A percentile compares a stretch with the other conserved stretches of the same genome.
phyloP scores from a whole-genome alignment of 2,888 invertebrate genomes.

The Luperina nickerlii region DNA sequence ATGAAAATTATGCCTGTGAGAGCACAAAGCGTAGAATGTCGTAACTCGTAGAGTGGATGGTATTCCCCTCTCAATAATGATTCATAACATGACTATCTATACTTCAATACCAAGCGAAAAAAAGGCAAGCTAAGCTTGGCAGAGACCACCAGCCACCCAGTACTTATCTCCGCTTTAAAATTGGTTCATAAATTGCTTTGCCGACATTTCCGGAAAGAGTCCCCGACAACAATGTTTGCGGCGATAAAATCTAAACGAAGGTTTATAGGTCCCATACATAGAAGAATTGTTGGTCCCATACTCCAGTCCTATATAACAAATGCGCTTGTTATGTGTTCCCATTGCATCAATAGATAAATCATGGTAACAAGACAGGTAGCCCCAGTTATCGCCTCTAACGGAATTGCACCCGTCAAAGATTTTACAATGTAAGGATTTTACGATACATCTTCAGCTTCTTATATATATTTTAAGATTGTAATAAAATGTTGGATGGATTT shows the following conservation, averaged over 20 bases:
- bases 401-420: conserved; percentile 45
- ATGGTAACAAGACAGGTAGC: conserved; percentile 49
- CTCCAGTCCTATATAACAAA: conserved; percentile 29
- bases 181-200: conserved; percentile 46
- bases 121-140: neutral
- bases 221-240: conserved; percentile 29
- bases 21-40: neutral
- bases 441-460: conserved; percentile 25
- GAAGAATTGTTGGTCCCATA: conserved; percentile 26
- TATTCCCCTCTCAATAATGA: neutral
- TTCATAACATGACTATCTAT: neutral
- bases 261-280: conserved; percentile 32
- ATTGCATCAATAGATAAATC: conserved; percentile 53
- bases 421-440: conserved; percentile 51
- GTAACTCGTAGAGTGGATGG: neutral
- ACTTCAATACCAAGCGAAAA: neutral
- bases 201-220: conserved; percentile 23
- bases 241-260: conserved; percentile 42
- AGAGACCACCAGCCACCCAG: neutral
- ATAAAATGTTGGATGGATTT: conserved; percentile 29
- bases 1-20: conserved; percentile 20
- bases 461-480: conserved; percentile 28
- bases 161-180: conserved; percentile 37
- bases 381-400: conserved; percentile 40
- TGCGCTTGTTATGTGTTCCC: conserved; percentile 41